Evolutionary conservation across 2,797 vertebrate genomes (phyloP).

Genomic region (Malacoctenus gilli): DNA sequence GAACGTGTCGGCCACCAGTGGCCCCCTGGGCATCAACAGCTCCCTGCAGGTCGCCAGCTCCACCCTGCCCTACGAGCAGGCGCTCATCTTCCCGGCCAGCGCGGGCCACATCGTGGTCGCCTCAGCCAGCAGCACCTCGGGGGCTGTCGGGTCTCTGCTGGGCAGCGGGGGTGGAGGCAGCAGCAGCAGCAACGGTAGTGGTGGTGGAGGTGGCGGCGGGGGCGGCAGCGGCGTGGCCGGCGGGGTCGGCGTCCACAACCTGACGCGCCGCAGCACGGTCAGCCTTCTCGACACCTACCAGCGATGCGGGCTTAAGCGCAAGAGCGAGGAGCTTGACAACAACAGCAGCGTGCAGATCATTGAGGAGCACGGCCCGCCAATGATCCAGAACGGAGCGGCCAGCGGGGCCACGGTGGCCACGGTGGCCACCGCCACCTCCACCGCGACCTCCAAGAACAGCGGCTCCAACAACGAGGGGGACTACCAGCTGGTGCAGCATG

Average conservation of each 20-base stretch:
- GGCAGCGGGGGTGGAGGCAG: slow-evolving; percentile 84
- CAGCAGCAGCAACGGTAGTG: slow-evolving; percentile 82
- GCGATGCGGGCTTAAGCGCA: slow-evolving; percentile 99
- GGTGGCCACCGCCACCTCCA: slow-evolving; percentile 90
- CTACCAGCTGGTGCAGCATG: slow-evolving; percentile 98
- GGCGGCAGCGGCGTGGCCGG: slow-evolving; percentile 84
- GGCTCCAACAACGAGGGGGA: slow-evolving; percentile 97
- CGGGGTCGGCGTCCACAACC: slow-evolving; percentile 87
- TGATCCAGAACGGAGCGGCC: slow-evolving; percentile 90
- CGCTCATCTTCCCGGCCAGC: slow-evolving; percentile 94
- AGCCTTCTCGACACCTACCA: slow-evolving; percentile 99
- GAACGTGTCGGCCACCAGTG: slow-evolving; percentile 86
- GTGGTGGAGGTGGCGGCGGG: slow-evolving; percentile 76
- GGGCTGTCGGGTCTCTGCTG: slow-evolving; percentile 84
- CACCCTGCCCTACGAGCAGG: slow-evolving; percentile 94
- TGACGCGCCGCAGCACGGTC: slow-evolving; percentile 98
- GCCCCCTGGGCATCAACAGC: slow-evolving; percentile 85
- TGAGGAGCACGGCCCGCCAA: slow-evolving; percentile 91
- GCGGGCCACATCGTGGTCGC: slow-evolving; percentile 93
- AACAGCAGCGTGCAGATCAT: slow-evolving; percentile 96
- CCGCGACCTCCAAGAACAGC: slow-evolving; percentile 95
- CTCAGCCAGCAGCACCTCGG: slow-evolving; percentile 92
- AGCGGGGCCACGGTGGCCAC: slow-evolving; percentile 83
- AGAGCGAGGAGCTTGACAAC: slow-evolving; percentile 98
- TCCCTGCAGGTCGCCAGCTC: slow-evolving; percentile 88